Conservation (phyloP, 2,113 vertebrate genomes). For the Rhizomys pruinosus region DNA sequence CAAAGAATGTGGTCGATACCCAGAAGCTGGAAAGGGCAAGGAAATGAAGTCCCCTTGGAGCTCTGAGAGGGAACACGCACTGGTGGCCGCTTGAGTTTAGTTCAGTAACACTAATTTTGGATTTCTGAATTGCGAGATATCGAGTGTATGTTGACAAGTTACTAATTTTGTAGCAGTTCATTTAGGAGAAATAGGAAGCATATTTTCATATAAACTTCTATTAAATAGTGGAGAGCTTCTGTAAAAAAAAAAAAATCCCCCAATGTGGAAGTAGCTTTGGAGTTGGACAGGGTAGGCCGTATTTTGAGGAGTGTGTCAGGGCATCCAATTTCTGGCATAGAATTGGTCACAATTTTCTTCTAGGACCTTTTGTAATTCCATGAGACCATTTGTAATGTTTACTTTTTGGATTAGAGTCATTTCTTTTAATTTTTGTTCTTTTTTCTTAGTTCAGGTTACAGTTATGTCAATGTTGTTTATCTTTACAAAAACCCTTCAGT, state of each 20-base stretch:
- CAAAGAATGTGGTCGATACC: not conserved
- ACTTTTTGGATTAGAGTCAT: not conserved
- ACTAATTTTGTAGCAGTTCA: not conserved
- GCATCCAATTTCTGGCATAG: not conserved
- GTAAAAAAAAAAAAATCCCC: not conserved
- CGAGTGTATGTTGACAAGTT: not conserved
- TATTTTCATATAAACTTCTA: not conserved
- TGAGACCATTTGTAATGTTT: not conserved
- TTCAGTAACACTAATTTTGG: not conserved
- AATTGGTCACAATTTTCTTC: not conserved
- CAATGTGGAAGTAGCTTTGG: not conserved
- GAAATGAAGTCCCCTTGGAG: not conserved
- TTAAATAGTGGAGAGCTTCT: not conserved
- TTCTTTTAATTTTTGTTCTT: not conserved
- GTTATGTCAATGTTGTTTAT: not conserved
- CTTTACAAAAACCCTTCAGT: not conserved
- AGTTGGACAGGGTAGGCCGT: not conserved
- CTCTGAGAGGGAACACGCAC: not conserved
- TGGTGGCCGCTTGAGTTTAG: not conserved
- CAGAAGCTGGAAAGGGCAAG: not conserved
- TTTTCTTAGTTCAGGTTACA: not conserved
- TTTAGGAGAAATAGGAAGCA: not conserved
- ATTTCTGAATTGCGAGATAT: constrained; percentile 12
- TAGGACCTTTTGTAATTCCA: not conserved
- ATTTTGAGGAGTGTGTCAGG: not conserved